phyloP scores from a whole-genome alignment of 2,888 invertebrate genomes.

The Syrphus vitripennis region DNA sequence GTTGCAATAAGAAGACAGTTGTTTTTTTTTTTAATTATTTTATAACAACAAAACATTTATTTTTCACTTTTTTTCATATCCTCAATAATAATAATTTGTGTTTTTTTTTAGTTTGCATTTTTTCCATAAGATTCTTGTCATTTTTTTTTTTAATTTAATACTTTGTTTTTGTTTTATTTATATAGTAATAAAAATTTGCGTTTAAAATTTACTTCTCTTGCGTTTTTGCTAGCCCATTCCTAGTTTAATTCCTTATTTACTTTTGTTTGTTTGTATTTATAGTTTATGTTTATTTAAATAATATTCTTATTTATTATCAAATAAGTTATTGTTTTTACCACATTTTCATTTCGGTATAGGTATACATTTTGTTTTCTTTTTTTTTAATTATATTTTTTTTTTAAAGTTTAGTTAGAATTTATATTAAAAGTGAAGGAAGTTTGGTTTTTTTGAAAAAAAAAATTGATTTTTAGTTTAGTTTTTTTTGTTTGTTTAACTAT shows the following conservation, averaged over 20 bases:
- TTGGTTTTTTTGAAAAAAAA: conserved; percentile 48
- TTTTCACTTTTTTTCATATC: conserved; percentile 72
- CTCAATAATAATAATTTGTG: conserved; percentile 70
- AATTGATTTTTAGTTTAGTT: conserved; percentile 55
- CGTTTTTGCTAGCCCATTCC: conserved; percentile 72
- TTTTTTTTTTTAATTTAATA: conserved; percentile 72
- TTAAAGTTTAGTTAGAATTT: conserved; percentile 15
- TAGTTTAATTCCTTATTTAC: conserved; percentile 67
- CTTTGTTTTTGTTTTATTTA: conserved; percentile 59
- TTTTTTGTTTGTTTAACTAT: conserved; percentile 71
- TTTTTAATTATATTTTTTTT: conserved; percentile 34
- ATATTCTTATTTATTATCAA: conserved; percentile 68
- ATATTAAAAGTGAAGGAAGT: conserved; percentile 60
- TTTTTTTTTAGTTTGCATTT: conserved; percentile 63
- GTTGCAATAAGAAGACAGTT: conserved; percentile 63
- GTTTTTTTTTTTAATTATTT: conserved; percentile 72
- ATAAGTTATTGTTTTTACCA: conserved; percentile 72
- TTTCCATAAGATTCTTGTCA: conserved; percentile 66
- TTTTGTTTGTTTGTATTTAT: conserved; percentile 56
- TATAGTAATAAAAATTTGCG: conserved; percentile 70
- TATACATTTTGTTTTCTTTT: conserved; percentile 62
- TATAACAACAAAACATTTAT: conserved; percentile 76
- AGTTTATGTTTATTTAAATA: conserved; percentile 39
- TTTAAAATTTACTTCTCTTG: conserved; percentile 70
- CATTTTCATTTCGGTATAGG: conserved; percentile 71